Conservation (phyloP, 2,797 vertebrate genomes). For the Chloroceryle inda region DNA sequence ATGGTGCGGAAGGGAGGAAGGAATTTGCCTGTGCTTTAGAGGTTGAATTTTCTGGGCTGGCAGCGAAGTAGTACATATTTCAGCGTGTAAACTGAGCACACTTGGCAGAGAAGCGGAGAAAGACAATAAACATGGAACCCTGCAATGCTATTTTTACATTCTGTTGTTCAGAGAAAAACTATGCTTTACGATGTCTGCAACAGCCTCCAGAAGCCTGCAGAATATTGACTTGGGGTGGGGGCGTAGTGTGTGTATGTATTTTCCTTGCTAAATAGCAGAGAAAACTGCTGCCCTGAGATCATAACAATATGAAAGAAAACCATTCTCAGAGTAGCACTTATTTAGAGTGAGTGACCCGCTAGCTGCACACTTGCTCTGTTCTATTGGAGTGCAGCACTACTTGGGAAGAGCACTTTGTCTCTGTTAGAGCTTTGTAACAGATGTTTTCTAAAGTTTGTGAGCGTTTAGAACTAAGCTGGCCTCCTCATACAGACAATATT, state of each 20-base stretch:
- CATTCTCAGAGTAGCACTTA: not conserved
- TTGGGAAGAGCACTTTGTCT: not conserved
- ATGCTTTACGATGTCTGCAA: not conserved
- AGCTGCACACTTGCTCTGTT: not conserved
- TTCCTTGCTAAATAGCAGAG: not conserved
- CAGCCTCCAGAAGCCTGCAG: conserved; percentile 12
- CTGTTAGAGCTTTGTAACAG: not conserved
- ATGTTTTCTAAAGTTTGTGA: not conserved
- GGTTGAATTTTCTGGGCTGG: conserved; percentile 35
- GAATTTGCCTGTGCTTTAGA: not conserved
- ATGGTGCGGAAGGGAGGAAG: not conserved
- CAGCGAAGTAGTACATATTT: conserved; percentile 46
- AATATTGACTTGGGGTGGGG: not conserved
- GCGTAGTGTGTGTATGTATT: not conserved
- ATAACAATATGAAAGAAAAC: not conserved
- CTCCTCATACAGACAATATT: not conserved
- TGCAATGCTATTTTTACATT: not conserved
- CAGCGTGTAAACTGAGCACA: conserved; percentile 41
- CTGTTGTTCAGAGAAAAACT: conserved; percentile 23
- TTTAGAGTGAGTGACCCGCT: rapidly evolving
- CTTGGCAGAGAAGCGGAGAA: conserved; percentile 30
- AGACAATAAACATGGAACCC: conserved; percentile 50
- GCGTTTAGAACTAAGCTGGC: not conserved
- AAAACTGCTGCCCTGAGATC: not conserved
- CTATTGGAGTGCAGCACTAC: not conserved